phyloP scores from a whole-genome alignment of 2,888 invertebrate genomes.

The Meloe dianella region DNA sequence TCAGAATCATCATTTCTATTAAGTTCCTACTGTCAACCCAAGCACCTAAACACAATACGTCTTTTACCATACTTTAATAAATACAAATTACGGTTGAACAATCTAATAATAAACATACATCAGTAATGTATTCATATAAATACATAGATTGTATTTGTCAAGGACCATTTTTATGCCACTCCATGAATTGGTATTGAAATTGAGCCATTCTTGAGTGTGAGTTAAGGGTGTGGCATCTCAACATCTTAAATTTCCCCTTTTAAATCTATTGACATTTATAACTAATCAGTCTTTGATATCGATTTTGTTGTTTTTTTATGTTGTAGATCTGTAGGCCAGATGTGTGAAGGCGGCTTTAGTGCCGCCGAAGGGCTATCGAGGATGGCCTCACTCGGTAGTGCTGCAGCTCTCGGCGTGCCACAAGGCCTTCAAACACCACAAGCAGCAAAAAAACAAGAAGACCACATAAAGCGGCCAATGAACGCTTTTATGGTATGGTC shows the following conservation, averaged over 20 bases:
- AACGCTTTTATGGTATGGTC: constrained; percentile 99
- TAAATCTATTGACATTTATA: background rate
- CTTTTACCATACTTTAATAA: constrained; percentile 4
- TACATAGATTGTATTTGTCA: constrained; percentile 7
- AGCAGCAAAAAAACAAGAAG: constrained; percentile 71
- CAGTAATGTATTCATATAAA: constrained; percentile 9
- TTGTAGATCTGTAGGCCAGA: constrained; percentile 74
- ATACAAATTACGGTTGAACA: constrained; percentile 8
- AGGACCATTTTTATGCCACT: constrained; percentile 10
- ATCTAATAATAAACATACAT: constrained; percentile 1
- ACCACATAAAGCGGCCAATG: constrained; percentile 96
- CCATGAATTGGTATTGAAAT: constrained; percentile 24
- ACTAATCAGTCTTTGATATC: background rate
- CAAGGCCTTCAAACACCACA: constrained; percentile 64
- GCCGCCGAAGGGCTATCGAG: constrained; percentile 67
- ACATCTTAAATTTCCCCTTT: constrained; percentile 4
- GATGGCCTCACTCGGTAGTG: constrained; percentile 64
- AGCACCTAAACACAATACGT: constrained; percentile 9
- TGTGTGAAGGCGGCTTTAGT: constrained; percentile 73
- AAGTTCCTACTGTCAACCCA: constrained; percentile 11
- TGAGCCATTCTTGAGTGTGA: constrained; percentile 22
- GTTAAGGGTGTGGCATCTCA: constrained; percentile 26
- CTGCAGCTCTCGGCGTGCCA: constrained; percentile 65
- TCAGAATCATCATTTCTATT: constrained; percentile 2
- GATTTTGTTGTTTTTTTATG: background rate